A percentile compares a stretch with the other conserved stretches of the same genome.
phyloP scores from a whole-genome alignment of 2,888 invertebrate genomes.

The Caenorhabditis zanzibari region DNA sequence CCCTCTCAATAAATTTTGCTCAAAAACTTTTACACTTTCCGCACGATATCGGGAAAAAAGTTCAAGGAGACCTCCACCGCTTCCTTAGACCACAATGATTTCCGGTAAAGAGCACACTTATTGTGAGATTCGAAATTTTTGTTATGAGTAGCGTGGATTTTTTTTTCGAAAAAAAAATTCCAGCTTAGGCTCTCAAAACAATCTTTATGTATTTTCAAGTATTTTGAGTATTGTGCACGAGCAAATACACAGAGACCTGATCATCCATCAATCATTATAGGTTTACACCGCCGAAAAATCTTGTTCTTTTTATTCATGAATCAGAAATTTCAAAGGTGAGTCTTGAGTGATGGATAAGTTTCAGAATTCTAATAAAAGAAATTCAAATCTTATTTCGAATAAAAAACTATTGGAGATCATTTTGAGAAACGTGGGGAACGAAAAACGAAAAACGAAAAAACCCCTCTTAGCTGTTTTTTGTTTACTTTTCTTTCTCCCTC shows the following conservation, averaged over 20 bases:
- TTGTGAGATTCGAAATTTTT: background rate
- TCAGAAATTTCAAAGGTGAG: conserved; percentile 13
- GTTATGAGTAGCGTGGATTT: conserved; percentile 16
- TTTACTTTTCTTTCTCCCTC: conserved; percentile 39
- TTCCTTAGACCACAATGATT: conserved; percentile 33
- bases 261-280: conserved; percentile 48
- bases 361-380: background rate
- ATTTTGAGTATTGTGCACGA: conserved; percentile 51
- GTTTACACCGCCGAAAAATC: conserved; percentile 35
- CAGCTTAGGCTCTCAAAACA: conserved; percentile 29
- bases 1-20: conserved; percentile 8
- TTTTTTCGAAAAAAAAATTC: background rate
- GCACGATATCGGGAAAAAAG: conserved; percentile 51
- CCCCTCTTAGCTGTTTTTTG: conserved; percentile 19
- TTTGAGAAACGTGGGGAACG: background rate
- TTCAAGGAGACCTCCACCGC: conserved; percentile 49
- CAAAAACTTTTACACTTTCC: conserved; percentile 28
- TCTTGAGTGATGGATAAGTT: background rate
- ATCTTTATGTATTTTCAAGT: conserved; percentile 47
- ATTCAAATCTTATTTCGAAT: background rate
- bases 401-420: conserved; percentile 29
- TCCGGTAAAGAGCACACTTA: conserved; percentile 40
- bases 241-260: conserved; percentile 51
- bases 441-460: background rate
- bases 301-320: conserved; percentile 41